phyloP scores from a whole-genome alignment of 2,113 vertebrate species.

The Antennarius striatus region DNA sequence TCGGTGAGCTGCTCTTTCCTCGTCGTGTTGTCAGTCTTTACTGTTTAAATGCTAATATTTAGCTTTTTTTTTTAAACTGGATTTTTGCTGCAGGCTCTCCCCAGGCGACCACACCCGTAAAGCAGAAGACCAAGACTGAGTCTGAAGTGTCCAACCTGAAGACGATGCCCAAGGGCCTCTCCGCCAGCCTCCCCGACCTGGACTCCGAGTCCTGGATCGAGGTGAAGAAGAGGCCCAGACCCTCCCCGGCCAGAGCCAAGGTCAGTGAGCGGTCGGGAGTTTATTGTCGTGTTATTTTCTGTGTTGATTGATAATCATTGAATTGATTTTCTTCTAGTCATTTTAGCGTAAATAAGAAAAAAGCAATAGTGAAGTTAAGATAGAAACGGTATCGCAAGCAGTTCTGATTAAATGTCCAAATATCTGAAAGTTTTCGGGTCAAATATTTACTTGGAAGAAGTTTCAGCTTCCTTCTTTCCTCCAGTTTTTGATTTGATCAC shows the following conservation, averaged over 20 bases:
- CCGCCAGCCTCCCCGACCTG: constrained; percentile 93
- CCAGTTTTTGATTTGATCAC: background rate
- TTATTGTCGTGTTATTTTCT: background rate
- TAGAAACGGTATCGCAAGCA: no score
- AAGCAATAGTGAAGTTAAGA: no score
- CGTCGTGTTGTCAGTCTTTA: background rate
- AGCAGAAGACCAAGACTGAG: constrained; percentile 79
- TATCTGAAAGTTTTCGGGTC: no score
- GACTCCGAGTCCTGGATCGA: constrained; percentile 98
- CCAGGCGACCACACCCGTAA: constrained; percentile 77
- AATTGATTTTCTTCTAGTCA: background rate
- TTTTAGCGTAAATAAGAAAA: no score
- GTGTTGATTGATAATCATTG: background rate
- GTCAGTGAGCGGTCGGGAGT: constrained; percentile 58
- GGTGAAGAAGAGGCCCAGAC: constrained; percentile 95
- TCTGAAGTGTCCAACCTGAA: constrained; percentile 91
- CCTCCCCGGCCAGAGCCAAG: constrained; percentile 91
- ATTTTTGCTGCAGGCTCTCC: constrained; percentile 85
- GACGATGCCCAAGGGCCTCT: constrained; percentile 96
- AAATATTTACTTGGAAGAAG: no score
- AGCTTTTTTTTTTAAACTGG: background rate
- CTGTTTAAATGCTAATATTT: no score
- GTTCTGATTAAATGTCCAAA: no score
- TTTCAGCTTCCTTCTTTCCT: no score
- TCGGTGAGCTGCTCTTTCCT: constrained; percentile 70